Base-by-base conservation (phyloP, 1,140 invertebrate genomes). In the Aethina tumida region DNA sequence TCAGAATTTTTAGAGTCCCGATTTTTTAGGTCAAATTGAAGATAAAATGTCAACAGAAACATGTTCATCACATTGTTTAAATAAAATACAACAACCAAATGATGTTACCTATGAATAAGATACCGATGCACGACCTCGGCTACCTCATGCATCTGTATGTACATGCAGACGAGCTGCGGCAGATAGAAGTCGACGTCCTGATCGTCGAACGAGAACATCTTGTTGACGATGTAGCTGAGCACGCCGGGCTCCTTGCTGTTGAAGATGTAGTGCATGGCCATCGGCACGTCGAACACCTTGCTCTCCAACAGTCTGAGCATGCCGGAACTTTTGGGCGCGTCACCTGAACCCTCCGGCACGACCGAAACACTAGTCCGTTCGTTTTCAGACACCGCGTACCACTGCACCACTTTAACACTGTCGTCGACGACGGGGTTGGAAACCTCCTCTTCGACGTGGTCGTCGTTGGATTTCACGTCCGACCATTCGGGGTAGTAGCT, bases 201-300 rank as follows among this genome's bases (percentile, higher is more conserved):
- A 58, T 91, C 75, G 16, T 79, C 76, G 66, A 97, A 98, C 65
- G 82, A 92, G 65, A 98, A 98, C 64, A 99, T 77, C 64, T 90
- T 88, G 68, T 97, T 97, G 41, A 90, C 92, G 60, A 96, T 77
- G 64, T 97, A 97, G 49, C 84, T 87, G 56, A 95, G 86, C 29
- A 97, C 93, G 29, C 93, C 94, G 13, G 90, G 86, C 64, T 98
- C 94, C 67, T 97, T 97, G n/a, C 92, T 95, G 60, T 95, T 95
- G 58, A 93, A 97, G 20, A 99, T 68, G 74, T 99, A 97, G 57
- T 87, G 88, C 56, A 98, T 91, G 14, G 93, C 94, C 74, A 97
- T 95, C 39, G 88, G 88, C 77, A 97, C 95, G 61, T 97, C 89
- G 63, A 98, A 99, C 36, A 95, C 73, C 68, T 90, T 91, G 45